Conservation (phyloP, 2,797 vertebrate genomes). For the Phoebastria nigripes region DNA sequence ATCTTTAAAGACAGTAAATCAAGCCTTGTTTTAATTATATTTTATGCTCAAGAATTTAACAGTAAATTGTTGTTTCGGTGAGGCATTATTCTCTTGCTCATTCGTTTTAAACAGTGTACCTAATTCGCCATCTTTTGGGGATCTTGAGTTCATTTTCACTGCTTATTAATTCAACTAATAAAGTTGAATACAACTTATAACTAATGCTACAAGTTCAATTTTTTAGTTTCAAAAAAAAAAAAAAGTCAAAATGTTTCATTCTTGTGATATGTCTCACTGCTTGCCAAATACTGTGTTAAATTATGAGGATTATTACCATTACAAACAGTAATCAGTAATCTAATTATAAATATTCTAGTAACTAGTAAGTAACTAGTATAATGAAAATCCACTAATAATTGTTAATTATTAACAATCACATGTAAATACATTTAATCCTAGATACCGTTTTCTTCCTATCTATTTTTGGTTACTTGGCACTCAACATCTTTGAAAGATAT, state of each 20-base stretch:
- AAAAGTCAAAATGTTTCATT: not conserved
- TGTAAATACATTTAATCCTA: not conserved
- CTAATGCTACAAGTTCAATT: rapidly evolving
- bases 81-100: not conserved
- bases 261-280: not conserved
- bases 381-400: not conserved
- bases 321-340: not conserved
- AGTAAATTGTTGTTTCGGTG: not conserved
- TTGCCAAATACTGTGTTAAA: not conserved
- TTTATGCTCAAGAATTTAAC: not conserved
- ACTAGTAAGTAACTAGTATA: not conserved
- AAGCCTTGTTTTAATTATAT: not conserved
- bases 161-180: not conserved
- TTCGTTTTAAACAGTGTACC: not conserved
- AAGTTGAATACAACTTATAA: not conserved
- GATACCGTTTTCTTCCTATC: not conserved
- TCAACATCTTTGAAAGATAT: not conserved
- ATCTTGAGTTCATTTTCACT: not conserved
- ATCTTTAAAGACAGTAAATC: slow-evolving; percentile 1
- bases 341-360: not conserved
- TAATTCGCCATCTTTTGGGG: not conserved
- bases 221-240: not conserved
- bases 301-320: not conserved
- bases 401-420: not conserved
- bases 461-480: not conserved